Conservation (phyloP, 2,113 vertebrate species). For the Calyptomena viridis region DNA sequence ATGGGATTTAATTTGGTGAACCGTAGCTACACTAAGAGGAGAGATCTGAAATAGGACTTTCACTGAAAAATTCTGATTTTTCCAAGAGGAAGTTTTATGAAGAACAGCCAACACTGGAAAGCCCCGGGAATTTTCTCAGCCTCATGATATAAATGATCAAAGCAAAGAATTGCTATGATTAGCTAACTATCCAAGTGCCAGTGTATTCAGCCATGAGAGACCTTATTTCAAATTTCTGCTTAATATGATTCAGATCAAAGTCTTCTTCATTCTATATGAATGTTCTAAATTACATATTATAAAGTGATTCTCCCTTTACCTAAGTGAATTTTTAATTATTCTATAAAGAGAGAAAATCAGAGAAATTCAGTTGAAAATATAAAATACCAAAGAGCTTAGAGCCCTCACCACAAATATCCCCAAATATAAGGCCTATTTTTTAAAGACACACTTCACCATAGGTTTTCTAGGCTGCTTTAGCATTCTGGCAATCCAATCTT, state of each 20-base stretch:
- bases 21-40: background rate
- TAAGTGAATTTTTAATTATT: constrained; percentile 17
- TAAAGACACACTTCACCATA: background rate
- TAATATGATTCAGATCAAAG: constrained; percentile 37
- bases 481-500: background rate
- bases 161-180: background rate
- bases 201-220: background rate
- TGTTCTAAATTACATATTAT: background rate
- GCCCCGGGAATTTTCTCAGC: background rate
- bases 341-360: background rate
- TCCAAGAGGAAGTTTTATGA: background rate
- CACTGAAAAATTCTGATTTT: background rate
- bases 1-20: background rate
- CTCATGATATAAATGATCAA: background rate
- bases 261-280: background rate
- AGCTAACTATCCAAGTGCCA: background rate
- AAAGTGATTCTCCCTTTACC: background rate
- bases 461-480: background rate
- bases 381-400: background rate
- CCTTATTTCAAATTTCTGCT: background rate
- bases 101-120: background rate
- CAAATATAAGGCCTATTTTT: background rate
- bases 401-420: background rate
- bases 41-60: background rate
- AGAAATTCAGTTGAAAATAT: background rate